Base-by-base conservation (phyloP, 2,888 invertebrate genomes). In the Temnothorax rugatulus region DNA sequence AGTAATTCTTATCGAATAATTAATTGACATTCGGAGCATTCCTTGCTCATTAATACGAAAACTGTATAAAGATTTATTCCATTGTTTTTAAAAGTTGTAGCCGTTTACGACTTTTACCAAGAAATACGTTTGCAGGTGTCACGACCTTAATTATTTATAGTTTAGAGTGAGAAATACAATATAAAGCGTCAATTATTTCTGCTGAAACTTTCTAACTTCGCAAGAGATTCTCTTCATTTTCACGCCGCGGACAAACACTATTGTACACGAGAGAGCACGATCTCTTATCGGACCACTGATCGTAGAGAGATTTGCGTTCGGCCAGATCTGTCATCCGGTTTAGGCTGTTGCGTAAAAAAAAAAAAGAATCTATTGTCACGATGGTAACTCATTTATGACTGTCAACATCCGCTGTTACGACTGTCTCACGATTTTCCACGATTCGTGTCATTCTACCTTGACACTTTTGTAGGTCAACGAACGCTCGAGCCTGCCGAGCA, bases 381-480 rank as follows among this genome's bases (percentile, higher is more conserved):
- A 44, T 68, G 68, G 68, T 57, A 71, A 71, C 59, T 59, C 85
- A 83, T 77, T 85, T 77, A 85, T 59, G 77, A 66, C 83, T 64
- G 66, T 83, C 61, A 68, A 83, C 52, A 64, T 83, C 79, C 59
- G 59, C 64, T 57, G 44, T 63, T 84, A 50, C 15, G 83, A 81
- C 63, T 74, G 77, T 74, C 84, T 71, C 81, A 81, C 75, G 83
- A 83, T 81, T 81, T 75, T 86, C 66, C 21, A 21, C 75, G 52
- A 47, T 74, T 68, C 47, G 54, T 57, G 86, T 66, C 68, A 57
- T 41, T 68, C 34, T 68, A 57, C 38, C 41, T 77, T 74, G 54
- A 15, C 71, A 34, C 57, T 41, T 81, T 82, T 59, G 50, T 44
- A 25, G 25, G 77, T 47, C 69, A 75, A 79, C 52, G 77, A 84